Percentiles rank a stretch among this genome's conserved stretches.
These are phyloP conservation scores for Meandrina meandrites DNA, from an alignment of 92 coral and sea anemone species.

Conservation along the genomic window DNA sequence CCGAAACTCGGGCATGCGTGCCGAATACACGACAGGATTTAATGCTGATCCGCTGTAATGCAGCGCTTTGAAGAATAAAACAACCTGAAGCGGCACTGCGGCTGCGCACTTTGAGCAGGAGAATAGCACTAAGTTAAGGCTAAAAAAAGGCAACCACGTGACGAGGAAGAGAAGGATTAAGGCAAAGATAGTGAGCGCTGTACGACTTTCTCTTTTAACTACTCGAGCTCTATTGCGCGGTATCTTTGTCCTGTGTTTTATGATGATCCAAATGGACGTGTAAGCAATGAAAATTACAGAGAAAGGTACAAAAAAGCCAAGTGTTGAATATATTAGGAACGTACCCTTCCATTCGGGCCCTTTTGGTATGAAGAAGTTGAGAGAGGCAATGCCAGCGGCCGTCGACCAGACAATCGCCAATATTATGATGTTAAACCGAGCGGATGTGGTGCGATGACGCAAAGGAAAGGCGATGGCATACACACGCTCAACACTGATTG, in stretches of 20 bases:
- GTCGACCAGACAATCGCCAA: slow-evolving; percentile 56
- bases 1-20: slow-evolving; percentile 86
- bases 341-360: slow-evolving; percentile 83
- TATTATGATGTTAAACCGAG: slow-evolving; percentile 54
- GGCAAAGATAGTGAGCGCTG: slow-evolving; percentile 67
- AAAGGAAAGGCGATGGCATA: slow-evolving; percentile 82
- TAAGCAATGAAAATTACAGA: slow-evolving; percentile 71
- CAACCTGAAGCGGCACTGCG: slow-evolving; percentile 50
- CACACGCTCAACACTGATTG: slow-evolving; percentile 71
- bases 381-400: slow-evolving; percentile 66
- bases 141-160: slow-evolving; percentile 89
- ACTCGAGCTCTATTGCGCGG: slow-evolving; percentile 66
- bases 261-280: slow-evolving; percentile 62
- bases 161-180: slow-evolving; percentile 68
- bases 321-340: slow-evolving; percentile 66
- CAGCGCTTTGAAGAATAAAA: slow-evolving; percentile 66
- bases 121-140: slow-evolving; percentile 71
- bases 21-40: slow-evolving; percentile 76
- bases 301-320: slow-evolving; percentile 79
- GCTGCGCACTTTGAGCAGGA: slow-evolving; percentile 52
- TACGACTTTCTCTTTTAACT: slow-evolving; percentile 65
- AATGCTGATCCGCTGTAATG: slow-evolving; percentile 80
- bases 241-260: slow-evolving; percentile 57
- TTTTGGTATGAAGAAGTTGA: slow-evolving; percentile 70
- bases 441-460: slow-evolving; percentile 71